Evolutionary conservation across 2,113 vertebrate genomes (phyloP), one percentile per base, ranked within the genome.

Genomic region (Dryoscopus gambensis): DNA sequence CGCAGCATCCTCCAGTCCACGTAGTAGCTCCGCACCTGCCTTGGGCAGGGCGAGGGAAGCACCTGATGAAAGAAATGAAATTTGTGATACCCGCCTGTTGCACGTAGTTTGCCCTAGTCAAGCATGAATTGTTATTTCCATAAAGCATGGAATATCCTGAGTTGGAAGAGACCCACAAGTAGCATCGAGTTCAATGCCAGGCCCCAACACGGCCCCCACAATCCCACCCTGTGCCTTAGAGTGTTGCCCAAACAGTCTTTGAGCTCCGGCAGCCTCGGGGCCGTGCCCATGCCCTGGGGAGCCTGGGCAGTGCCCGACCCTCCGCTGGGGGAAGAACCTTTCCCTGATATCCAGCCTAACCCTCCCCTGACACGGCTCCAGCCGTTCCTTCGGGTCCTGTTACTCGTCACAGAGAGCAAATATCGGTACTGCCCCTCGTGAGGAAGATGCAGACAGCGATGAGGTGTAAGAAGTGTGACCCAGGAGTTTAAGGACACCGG

Each of bases 1-100:
- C 99, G 98, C 65, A 99, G 86, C 99, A 99, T 99, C 94, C 96
- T 98, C 99, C 99, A 99, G 96, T 99, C 91, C 31, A 99, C 99
- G 0, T 99, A 99, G 92, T 99, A 98, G 87, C 98, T 78, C 89
- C 99, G 98, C 71, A 91, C 97, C 84, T 98, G 99, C 84, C 97
- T 95, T 37, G 96, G 17, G 33, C 90, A 84, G 13, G 94, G 42
- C 0, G 50, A 55, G 44, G 97, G 95, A 23, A 97, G 70, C 65
- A 90, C 77, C 98, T 98, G 35, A 12, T 13, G 1, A 6, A 20
- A 65, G 44, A 47, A 9, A 49, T 5, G 2, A 23, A 10, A 22
- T 18, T 8, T 46, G 5, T 14, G 5, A 37, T 4, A 55, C 17
- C 11, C 14, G 4, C 44, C 25, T 8, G 11, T 4, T 24, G 59